These are phyloP conservation scores for Nautilus pompilius DNA, from an alignment of 1,140 invertebrate species.

Conservation along the genomic window DNA sequence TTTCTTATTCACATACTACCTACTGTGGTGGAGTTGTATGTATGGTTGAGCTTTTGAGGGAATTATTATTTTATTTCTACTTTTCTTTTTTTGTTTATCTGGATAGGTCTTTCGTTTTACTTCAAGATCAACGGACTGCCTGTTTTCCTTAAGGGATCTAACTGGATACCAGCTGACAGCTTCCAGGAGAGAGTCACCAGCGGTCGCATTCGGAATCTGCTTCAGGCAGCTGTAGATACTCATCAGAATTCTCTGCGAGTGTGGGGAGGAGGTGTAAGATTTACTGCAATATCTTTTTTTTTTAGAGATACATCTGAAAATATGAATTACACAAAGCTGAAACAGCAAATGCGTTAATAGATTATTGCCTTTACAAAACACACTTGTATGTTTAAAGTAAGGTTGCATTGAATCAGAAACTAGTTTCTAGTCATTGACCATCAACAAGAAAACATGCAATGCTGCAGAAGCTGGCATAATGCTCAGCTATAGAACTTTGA, in stretches of 20 bases:
- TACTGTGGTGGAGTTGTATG: too few relatives aligned
- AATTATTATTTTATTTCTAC: too few relatives aligned
- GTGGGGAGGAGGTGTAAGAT: slow-evolving; percentile 82
- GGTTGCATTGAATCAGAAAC: not conserved
- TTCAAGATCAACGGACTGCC: slow-evolving; percentile 82
- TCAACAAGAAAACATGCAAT: too few relatives aligned
- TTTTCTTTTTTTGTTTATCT: slow-evolving; percentile 16
- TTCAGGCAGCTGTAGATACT: slow-evolving; percentile 71
- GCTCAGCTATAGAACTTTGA: too few relatives aligned
- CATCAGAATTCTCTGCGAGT: slow-evolving; percentile 94
- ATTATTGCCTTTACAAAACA: not conserved
- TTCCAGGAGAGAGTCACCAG: slow-evolving; percentile 74
- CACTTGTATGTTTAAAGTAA: not conserved
- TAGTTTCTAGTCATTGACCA: too few relatives aligned
- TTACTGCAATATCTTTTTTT: not conserved
- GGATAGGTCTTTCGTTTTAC: slow-evolving; percentile 76
- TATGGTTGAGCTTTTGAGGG: too few relatives aligned
- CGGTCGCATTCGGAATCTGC: slow-evolving; percentile 57
- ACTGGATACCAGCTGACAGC: slow-evolving; percentile 89
- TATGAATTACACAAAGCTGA: too few relatives aligned
- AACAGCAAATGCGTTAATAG: not conserved
- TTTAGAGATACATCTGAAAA: not conserved
- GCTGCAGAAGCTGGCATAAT: too few relatives aligned
- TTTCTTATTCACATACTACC: too few relatives aligned
- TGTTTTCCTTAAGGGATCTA: slow-evolving; percentile 93